Base-by-base conservation (phyloP, 2,113 vertebrate species). In the Egretta garzetta region DNA sequence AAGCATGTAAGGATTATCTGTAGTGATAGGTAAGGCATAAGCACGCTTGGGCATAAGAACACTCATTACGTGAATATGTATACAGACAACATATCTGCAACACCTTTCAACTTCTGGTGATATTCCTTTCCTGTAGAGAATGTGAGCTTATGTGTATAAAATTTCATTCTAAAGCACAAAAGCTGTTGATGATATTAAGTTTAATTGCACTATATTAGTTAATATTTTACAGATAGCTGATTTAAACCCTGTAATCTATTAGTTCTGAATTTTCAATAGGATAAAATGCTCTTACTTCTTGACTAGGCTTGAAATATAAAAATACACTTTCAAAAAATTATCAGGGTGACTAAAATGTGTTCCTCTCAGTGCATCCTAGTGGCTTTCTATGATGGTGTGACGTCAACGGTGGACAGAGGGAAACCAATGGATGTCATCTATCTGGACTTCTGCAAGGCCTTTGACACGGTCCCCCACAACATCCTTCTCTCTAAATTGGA, bases 1-100 rank as follows among this genome's bases (percentile, higher is more conserved):
- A 0, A 66, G 9, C 13, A 5, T 18, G 6, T 32, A 41, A 12
- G 4, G 5, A 41, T 41, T 41, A 30, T 5, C 30, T 73, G 12
- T 17, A 73, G 20, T 24, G 59, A 23, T 1, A 43, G 52, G 6
- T 32, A 68, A n/a, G n/a, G 43, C 28, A 62, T 33, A 55, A 76
- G 67, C 24, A 67, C 10, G 35, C 28, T 22, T 52, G 24, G 32
- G 47, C 15, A 45, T 35, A 80, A 81, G 22, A 26, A 52, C 26
- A 64, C 35, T 39, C 26, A 27, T 41, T 30, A 72, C 23, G 27
- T 81, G 33, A 68, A 27, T 39, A 49, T 4, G 23, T 53, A 58
- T 17, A 59, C 23, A 62, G 52, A 66, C 3, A 62, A 23, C 4
- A 15, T 56, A 62, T 19, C 26, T 63, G 2, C 10, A 56, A 16